Evolutionary conservation across 2,797 vertebrate species (phyloP).

Genomic region (Enteromius unitaeniatus): DNA sequence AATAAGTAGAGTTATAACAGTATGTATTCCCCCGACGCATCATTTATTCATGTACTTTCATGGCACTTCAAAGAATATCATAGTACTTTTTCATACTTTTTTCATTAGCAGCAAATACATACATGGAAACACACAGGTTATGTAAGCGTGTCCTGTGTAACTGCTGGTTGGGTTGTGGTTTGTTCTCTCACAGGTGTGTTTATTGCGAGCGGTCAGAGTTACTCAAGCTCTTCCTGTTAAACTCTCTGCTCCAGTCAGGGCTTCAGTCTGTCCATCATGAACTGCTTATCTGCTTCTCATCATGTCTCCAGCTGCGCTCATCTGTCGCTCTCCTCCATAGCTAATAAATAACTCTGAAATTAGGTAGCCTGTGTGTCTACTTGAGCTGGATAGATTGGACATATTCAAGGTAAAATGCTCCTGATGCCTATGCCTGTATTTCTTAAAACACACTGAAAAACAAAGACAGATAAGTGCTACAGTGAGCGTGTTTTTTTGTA

Average conservation of each 20-base stretch:
- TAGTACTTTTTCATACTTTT: not conserved
- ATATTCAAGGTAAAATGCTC: not conserved
- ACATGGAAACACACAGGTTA: slow-evolving; percentile 69
- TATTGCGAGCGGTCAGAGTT: slow-evolving; percentile 79
- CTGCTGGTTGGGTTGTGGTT: slow-evolving; percentile 81
- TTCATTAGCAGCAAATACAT: not conserved
- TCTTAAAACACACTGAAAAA: not conserved
- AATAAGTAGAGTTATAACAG: not conserved
- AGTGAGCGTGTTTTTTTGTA: not conserved
- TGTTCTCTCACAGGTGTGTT: slow-evolving; percentile 90
- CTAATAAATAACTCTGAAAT: not conserved
- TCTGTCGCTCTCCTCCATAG: not conserved
- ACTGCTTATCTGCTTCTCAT: not conserved
- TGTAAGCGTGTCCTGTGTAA: slow-evolving; percentile 75
- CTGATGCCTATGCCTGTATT: not conserved
- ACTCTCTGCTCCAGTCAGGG: slow-evolving; percentile 67
- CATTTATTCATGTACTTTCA: not conserved
- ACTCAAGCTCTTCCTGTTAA: slow-evolving; percentile 85
- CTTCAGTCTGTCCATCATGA: slow-evolving; percentile 20
- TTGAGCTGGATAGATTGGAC: not conserved
- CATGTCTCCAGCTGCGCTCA: not conserved
- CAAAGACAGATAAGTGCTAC: not conserved
- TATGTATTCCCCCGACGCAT: not conserved
- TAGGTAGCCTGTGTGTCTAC: not conserved
- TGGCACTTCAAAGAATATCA: not conserved